phyloP scores from a whole-genome alignment of 2,797 vertebrate species.

The Gymnoscopelus microlampas region DNA sequence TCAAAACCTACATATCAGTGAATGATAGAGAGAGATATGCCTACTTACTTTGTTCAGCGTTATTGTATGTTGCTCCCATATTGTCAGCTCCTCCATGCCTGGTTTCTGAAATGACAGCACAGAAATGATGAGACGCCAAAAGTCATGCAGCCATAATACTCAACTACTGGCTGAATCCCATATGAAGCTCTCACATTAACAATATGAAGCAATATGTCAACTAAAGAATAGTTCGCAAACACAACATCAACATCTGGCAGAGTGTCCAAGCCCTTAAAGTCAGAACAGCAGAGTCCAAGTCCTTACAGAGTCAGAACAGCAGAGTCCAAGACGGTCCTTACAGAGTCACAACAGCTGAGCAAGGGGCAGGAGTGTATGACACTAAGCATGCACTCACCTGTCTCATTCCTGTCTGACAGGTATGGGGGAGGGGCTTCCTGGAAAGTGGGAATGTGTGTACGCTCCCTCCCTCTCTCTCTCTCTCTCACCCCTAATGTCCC shows the following conservation, averaged over 20 bases:
- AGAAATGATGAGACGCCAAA: background rate
- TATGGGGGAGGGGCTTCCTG: conserved; percentile 69
- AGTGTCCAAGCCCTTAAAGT: background rate
- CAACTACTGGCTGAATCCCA: no score
- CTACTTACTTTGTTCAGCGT: conserved; percentile 87
- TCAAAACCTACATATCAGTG: background rate
- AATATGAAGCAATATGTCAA: background rate
- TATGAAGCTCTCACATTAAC: background rate
- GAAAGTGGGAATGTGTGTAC: background rate
- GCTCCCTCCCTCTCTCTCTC: background rate
- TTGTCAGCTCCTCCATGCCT: conserved; percentile 93
- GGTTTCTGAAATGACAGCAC: conserved; percentile 68
- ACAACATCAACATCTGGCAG: background rate
- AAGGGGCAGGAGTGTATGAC: conserved; percentile 35
- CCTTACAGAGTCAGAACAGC: conserved; percentile 40
- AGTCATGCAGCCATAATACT: background rate
- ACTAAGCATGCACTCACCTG: conserved; percentile 76
- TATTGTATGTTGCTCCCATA: conserved; percentile 96
- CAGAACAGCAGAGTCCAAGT: background rate
- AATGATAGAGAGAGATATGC: background rate
- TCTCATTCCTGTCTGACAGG: conserved; percentile 78
- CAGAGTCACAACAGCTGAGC: conserved; percentile 26
- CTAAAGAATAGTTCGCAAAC: background rate
- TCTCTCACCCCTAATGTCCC: background rate
- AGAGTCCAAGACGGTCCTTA: conserved; percentile 35